phyloP scores from a whole-genome alignment of 1,140 invertebrate species.

The Cotesia glomerata region DNA sequence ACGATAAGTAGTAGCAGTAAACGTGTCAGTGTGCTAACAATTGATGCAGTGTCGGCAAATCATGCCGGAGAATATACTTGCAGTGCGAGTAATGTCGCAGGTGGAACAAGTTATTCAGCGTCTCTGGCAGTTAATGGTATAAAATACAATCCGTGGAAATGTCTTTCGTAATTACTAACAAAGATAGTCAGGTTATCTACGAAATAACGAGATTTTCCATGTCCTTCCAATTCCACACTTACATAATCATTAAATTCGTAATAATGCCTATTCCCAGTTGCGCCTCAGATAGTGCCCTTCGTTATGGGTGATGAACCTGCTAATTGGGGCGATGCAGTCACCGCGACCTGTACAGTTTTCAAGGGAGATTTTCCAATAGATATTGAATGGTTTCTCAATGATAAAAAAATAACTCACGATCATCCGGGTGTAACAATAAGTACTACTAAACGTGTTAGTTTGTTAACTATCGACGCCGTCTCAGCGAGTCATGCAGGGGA shows the following conservation, averaged over 20 bases:
- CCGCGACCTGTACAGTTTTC: slow-evolving; percentile 71
- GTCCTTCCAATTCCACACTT: background rate
- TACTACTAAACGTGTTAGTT: slow-evolving; percentile 70
- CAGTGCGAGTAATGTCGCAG: slow-evolving; percentile 74
- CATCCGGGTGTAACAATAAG: slow-evolving; percentile 42
- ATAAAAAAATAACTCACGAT: slow-evolving; percentile 42
- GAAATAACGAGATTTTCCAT: slow-evolving; percentile 4
- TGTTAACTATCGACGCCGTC: slow-evolving; percentile 78
- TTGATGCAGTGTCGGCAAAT: slow-evolving; percentile 71
- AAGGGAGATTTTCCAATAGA: slow-evolving; percentile 74
- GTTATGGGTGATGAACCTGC: slow-evolving; percentile 68
- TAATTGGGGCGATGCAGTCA: slow-evolving; percentile 70
- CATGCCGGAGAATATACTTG: slow-evolving; percentile 77
- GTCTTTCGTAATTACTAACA: background rate
- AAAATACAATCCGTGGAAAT: background rate
- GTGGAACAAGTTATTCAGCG: slow-evolving; percentile 69
- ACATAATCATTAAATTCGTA: slow-evolving; percentile 17
- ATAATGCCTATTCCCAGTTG: slow-evolving; percentile 49
- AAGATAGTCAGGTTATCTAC: background rate
- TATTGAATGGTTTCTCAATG: slow-evolving; percentile 73
- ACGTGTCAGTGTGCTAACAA: slow-evolving; percentile 63
- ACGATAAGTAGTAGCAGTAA: slow-evolving; percentile 62
- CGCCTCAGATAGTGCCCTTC: slow-evolving; percentile 65
- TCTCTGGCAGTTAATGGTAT: slow-evolving; percentile 75
- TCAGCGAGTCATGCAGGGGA: slow-evolving; percentile 77